These are phyloP conservation scores for Australoheros facetus DNA, from an alignment of 2,797 vertebrate genomes.

Conservation along the genomic window DNA sequence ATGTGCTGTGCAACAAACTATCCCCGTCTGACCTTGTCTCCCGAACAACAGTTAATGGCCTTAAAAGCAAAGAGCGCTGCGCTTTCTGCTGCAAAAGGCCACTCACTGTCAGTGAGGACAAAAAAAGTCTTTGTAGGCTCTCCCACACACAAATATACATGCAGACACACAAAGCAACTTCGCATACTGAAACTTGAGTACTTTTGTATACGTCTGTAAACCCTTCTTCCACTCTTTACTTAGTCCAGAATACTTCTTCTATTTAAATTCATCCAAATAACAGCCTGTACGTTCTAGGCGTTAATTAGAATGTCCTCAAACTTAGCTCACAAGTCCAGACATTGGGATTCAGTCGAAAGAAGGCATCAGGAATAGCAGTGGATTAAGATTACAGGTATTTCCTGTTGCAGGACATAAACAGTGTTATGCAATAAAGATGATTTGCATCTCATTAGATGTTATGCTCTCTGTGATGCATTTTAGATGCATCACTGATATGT, in stretches of 20 bases:
- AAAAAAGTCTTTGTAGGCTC: not conserved
- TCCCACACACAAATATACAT: constrained; percentile 5
- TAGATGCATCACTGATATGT: not conserved
- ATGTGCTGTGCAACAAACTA: constrained; percentile 15
- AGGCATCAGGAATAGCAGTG: not conserved
- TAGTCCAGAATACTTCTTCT: not conserved
- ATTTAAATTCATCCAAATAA: not conserved
- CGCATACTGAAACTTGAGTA: not conserved
- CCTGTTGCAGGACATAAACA: not conserved
- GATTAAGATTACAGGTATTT: not conserved
- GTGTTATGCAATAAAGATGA: not conserved
- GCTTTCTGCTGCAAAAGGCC: constrained; percentile 24
- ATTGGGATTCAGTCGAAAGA: not conserved
- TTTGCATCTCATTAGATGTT: not conserved
- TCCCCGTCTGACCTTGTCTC: constrained; percentile 48
- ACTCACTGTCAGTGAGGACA: constrained; percentile 2
- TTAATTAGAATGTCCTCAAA: not conserved
- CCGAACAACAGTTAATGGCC: constrained; percentile 47
- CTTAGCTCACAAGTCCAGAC: not conserved
- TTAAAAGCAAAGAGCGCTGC: constrained; percentile 40
- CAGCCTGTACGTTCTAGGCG: no score
- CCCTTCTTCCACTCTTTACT: not conserved
- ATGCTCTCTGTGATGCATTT: not conserved
- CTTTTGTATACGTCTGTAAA: not conserved
- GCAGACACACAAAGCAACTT: not conserved